Evolutionary conservation across 2,797 vertebrate genomes (phyloP).

Genomic region (Macropus fuliginosus): DNA sequence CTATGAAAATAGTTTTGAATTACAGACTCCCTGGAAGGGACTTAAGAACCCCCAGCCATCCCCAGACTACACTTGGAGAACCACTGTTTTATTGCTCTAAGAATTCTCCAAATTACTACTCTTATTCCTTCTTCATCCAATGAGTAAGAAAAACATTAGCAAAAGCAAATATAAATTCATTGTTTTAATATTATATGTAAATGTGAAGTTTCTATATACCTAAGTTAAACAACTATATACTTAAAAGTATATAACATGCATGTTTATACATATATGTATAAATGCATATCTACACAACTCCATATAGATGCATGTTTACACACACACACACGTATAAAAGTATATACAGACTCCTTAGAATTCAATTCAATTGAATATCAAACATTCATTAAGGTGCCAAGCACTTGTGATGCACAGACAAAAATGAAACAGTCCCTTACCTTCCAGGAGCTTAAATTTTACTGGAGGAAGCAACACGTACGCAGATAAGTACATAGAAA

Average conservation of each 20-base stretch:
- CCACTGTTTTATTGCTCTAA: no score
- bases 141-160: background rate
- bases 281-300: no score
- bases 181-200: background rate
- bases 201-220: constrained; percentile 21
- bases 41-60: background rate
- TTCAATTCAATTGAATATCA: background rate
- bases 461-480: background rate
- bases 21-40: background rate
- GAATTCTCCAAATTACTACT: no score
- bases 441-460: background rate
- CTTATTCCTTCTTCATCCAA: background rate
- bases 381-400: constrained; percentile 8
- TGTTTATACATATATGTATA: no score
- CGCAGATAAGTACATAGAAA: background rate
- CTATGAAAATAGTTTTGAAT: background rate
- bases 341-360: no score
- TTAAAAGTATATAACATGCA: no score
- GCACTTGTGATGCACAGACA: background rate
- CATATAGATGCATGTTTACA: no score
- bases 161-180: background rate
- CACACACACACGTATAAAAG: no score
- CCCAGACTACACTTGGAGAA: background rate
- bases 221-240: constrained; percentile 30
- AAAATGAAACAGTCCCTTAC: background rate